Evolutionary conservation across 2,113 vertebrate genomes (phyloP), one percentile per base, ranked within the genome.

Genomic region (Paradisaea rubra): DNA sequence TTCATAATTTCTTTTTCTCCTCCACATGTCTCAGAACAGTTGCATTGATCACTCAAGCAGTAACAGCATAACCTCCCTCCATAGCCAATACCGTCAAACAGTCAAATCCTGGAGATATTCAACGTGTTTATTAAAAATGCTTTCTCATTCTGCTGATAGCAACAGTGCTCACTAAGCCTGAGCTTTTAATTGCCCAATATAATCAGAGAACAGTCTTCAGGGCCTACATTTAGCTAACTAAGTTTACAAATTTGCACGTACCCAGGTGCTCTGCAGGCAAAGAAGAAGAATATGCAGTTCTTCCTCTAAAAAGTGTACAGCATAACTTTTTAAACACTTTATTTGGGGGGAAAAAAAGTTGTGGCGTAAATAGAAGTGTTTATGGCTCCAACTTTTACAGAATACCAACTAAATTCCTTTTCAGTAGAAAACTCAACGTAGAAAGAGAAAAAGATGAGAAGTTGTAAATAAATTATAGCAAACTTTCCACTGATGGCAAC

Each of bases 321-420:
- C 4, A 3, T 28, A 19, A 14, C 12, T 64, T 68, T 66, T n/a
- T 18, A 52, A 44, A 24, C 35, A 27, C 20, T 52, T 86, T 18
- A 14, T 7, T 69, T 8, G 5, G 6, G 24, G 1, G 21, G 0
- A 1, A 6, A 20, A 35, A 10, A 33, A 13, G 7, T 22, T 39
- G 20, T 1, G 2, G 9, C 37, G 15, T 31, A 65, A 23, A 92
- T 13, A 42, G 22, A 88, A 81, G 2, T 4, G 7, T 4, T 16
- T 45, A 21, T 49, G 7, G 6, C 31, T 90, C 61, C 20, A 44
- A 57, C n/a, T 37, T 60, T 44, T 47, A 57, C 20, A 81, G 28
- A 57, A 16, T 13, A 81, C 28, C 16, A 44, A 47, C 54, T 68
- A 44, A 90, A 66, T 53, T 78, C 1, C 5, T 85, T 94, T 60